Conservation (phyloP, 2,888 invertebrate species). For the Drosophila mimetica region DNA sequence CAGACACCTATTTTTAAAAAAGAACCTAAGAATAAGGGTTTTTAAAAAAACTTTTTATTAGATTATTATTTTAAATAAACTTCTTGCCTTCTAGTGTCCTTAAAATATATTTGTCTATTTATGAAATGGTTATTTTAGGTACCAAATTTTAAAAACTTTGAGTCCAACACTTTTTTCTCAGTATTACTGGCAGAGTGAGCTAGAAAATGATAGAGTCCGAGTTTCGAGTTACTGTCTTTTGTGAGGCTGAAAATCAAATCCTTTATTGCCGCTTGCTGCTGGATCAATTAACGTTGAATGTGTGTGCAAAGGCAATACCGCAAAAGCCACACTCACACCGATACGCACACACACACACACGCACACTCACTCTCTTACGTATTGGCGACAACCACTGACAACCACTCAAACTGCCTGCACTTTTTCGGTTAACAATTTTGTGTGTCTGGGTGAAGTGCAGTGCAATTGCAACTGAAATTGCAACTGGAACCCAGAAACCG, state of each 20-base stretch:
- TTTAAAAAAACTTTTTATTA: no score
- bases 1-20: no score
- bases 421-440: conserved; percentile 73
- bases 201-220: conserved; percentile 47
- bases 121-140: no score
- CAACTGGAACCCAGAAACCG: conserved; percentile 23
- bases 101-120: no score
- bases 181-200: conserved; percentile 12
- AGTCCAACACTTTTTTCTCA: background rate
- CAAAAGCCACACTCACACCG: conserved; percentile 64
- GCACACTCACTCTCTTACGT: conserved; percentile 13
- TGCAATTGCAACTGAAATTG: conserved; percentile 70
- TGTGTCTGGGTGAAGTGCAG: conserved; percentile 62
- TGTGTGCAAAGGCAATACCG: conserved; percentile 76
- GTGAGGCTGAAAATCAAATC: conserved; percentile 77
- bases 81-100: no score
- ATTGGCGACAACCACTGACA: conserved; percentile 68
- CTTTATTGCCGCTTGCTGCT: conserved; percentile 79
- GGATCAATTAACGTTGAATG: conserved; percentile 79
- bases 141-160: no score
- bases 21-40: no score
- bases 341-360: background rate
- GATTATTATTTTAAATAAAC: no score
- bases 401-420: conserved; percentile 74
- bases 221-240: conserved; percentile 61